Percentiles rank a stretch among this genome's conserved stretches.
Conservation (phyloP, 64 coral and sea anemone species). For the Platygyra sinensis region DNA sequence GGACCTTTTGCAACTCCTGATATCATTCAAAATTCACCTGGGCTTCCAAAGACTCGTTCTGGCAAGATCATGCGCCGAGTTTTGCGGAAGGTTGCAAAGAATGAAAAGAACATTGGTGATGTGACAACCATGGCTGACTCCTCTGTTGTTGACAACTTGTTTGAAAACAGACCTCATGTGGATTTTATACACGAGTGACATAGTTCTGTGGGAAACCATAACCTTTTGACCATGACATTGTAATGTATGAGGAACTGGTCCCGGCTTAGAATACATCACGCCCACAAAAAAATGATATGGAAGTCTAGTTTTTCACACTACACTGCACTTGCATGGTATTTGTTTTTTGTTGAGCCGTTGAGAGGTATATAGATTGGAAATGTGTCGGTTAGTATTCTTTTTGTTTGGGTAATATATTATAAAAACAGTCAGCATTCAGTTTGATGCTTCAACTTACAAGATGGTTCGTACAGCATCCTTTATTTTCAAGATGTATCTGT, state of each 20-base stretch:
- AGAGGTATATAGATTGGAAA: neutral
- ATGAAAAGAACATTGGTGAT: conserved; percentile 81
- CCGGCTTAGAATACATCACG: neutral
- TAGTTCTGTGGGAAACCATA: neutral
- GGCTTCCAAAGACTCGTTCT: conserved; percentile 95
- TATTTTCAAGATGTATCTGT: neutral
- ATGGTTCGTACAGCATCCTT: neutral
- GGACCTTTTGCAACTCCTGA: conserved; percentile 95
- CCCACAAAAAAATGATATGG: neutral
- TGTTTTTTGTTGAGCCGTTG: neutral
- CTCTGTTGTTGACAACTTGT: conserved; percentile 71
- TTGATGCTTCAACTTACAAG: neutral
- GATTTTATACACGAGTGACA: conserved; percentile 61
- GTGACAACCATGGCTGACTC: conserved; percentile 89
- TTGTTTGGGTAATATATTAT: neutral
- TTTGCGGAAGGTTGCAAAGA: conserved; percentile 85
- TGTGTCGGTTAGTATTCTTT: neutral
- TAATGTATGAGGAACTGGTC: neutral
- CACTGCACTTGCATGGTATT: neutral
- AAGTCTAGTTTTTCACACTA: neutral
- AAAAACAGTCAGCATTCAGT: neutral
- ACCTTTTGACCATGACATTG: neutral
- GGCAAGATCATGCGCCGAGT: conserved; percentile 99
- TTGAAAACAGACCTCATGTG: conserved; percentile 75
- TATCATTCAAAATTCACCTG: conserved; percentile 86